A percentile compares a stretch with the other conserved stretches of the same genome.
Evolutionary conservation across 2,888 invertebrate species (phyloP).

Genomic region (Acanthosepion pharaonis): DNA sequence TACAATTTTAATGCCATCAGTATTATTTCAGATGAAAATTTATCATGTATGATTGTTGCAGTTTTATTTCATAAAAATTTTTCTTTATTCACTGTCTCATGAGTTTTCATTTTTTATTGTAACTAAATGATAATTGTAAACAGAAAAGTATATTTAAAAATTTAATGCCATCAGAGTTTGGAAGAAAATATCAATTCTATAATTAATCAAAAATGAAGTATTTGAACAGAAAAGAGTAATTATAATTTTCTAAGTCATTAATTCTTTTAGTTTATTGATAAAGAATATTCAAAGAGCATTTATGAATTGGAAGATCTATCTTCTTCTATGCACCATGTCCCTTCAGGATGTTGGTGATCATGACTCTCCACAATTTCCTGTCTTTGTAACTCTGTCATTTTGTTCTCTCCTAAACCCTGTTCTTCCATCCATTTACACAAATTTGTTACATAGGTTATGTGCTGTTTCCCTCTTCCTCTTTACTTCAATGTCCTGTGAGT

Average conservation of each 20-base stretch:
- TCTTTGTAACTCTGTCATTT: no score
- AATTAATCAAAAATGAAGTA: not conserved
- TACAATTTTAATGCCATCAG: not conserved
- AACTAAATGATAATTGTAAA: not conserved
- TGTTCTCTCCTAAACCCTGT: no score
- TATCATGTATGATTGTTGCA: not conserved
- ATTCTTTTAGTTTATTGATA: not conserved
- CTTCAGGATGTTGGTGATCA: no score
- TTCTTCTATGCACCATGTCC: no score
- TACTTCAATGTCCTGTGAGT: no score
- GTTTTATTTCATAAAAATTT: not conserved
- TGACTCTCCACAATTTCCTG: no score
- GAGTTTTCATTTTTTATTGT: not conserved
- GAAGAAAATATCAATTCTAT: not conserved
- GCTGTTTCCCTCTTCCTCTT: no score
- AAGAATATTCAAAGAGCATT: not conserved
- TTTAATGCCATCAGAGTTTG: not conserved
- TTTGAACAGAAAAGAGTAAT: no score
- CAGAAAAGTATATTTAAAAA: not conserved
- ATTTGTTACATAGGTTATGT: no score
- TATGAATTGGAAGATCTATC: not conserved
- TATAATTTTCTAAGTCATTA: no score
- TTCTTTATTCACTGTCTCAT: not conserved
- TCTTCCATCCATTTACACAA: no score
- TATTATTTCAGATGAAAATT: not conserved